These are phyloP conservation scores for Wasmannia auropunctata DNA, from an alignment of 1,140 invertebrate genomes.

Conservation along the genomic window DNA sequence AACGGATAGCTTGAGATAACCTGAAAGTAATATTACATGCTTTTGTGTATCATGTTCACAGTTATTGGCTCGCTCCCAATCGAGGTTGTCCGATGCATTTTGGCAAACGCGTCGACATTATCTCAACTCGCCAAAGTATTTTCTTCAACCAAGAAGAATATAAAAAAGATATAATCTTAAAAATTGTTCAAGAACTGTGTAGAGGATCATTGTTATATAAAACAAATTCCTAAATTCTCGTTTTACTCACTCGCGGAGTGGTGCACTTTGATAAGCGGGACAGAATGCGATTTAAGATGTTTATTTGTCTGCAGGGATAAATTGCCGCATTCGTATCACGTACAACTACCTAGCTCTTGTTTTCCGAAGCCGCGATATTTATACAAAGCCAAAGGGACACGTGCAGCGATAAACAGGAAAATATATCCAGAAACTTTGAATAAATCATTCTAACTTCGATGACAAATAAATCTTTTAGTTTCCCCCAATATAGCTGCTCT, in stretches of 20 bases:
- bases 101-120: not conserved
- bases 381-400: not conserved
- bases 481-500: not conserved
- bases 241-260: not conserved
- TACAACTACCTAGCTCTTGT: not conserved
- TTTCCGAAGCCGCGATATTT: not conserved
- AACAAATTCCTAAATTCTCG: not conserved
- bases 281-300: conserved; percentile 10
- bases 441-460: conserved; percentile 21
- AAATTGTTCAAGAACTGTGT: not conserved
- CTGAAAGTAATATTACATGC: not conserved
- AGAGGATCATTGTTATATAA: not conserved
- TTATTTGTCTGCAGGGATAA: conserved; percentile 7
- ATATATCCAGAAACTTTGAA: conserved; percentile 20
- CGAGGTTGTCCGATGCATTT: not conserved
- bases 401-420: conserved; percentile 16
- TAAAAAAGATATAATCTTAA: not conserved
- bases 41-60: conserved; percentile 8
- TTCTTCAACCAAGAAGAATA: not conserved
- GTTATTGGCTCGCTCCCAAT: conserved; percentile 19
- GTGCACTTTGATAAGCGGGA: not conserved
- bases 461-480: not conserved
- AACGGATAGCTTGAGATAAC: not conserved
- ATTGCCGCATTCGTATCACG: conserved; percentile 15
- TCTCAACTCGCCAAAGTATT: not conserved